These are phyloP conservation scores for Phrynocephalus guinanensis DNA, from an alignment of 2,797 vertebrate species.

Conservation along the genomic window DNA sequence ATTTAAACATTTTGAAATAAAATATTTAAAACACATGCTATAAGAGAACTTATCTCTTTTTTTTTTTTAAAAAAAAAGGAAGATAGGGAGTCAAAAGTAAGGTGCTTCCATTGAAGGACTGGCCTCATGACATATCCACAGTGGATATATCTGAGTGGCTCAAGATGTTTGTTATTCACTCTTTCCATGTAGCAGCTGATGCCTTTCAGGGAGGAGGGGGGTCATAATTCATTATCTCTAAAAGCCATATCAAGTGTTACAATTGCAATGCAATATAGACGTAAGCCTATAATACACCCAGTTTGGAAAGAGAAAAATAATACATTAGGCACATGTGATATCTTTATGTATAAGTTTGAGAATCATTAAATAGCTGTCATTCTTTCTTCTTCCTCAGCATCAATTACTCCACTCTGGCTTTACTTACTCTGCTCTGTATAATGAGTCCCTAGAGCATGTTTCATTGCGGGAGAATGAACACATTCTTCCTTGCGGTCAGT, in stretches of 20 bases:
- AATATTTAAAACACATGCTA: neutral
- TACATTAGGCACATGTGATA: slow-evolving; percentile 72
- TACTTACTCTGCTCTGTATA: slow-evolving; percentile 84
- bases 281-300: slow-evolving; percentile 68
- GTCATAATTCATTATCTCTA: slow-evolving; percentile 67
- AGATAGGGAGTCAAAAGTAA: neutral
- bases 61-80: neutral
- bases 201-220: slow-evolving; percentile 26
- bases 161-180: slow-evolving; percentile 54
- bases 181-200: slow-evolving; percentile 52
- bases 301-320: slow-evolving; percentile 71
- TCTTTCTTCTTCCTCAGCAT: slow-evolving; percentile 80
- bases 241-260: slow-evolving; percentile 67
- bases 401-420: slow-evolving; percentile 86
- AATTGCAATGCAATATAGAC: slow-evolving; percentile 64
- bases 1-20: too few relatives aligned
- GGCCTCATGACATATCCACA: slow-evolving; percentile 13
- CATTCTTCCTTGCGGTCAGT: slow-evolving; percentile 85
- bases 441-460: slow-evolving; percentile 89
- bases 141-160: slow-evolving; percentile 13
- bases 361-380: slow-evolving; percentile 83
- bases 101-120: slow-evolving; percentile 22
- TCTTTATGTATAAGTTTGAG: slow-evolving; percentile 78
- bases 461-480: slow-evolving; percentile 83
- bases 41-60: neutral